Evolutionary conservation across 2,113 vertebrate genomes (phyloP).

Genomic region (Pimephales promelas): DNA sequence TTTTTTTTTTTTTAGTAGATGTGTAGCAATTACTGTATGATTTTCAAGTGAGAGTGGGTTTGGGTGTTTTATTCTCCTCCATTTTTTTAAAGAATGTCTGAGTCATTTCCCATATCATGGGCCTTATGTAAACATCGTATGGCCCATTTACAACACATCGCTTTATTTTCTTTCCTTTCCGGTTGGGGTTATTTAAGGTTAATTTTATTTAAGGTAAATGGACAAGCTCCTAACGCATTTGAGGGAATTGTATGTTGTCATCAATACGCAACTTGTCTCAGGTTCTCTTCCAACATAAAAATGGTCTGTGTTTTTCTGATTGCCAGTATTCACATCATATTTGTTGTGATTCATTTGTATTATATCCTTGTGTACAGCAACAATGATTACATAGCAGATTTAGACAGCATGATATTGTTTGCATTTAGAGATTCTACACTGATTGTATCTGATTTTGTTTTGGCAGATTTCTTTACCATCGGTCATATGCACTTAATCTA

Average conservation of each 20-base stretch:
- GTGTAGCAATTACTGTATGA: constrained; percentile 43
- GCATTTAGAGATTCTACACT: constrained; percentile 55
- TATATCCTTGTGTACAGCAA: constrained; percentile 59
- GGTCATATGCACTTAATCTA: constrained; percentile 37
- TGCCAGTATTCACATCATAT: constrained; percentile 58
- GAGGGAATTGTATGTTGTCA: constrained; percentile 14
- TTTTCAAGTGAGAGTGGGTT: constrained; percentile 36
- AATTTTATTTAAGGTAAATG: background rate
- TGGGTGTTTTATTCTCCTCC: background rate
- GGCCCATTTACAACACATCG: constrained; percentile 20
- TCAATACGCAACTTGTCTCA: constrained; percentile 54
- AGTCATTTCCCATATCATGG: constrained; percentile 37
- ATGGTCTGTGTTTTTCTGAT: constrained; percentile 52
- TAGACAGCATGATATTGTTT: constrained; percentile 74
- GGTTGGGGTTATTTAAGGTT: background rate
- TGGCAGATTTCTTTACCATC: constrained; percentile 27
- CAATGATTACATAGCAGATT: constrained; percentile 74
- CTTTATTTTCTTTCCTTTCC: background rate
- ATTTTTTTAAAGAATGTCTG: constrained; percentile 23
- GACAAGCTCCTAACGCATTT: background rate
- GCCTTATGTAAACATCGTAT: constrained; percentile 37
- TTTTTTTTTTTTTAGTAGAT: constrained; percentile 20
- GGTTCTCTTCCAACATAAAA: constrained; percentile 46
- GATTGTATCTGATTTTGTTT: constrained; percentile 45
- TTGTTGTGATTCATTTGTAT: constrained; percentile 77